phyloP scores from a whole-genome alignment of 2,797 vertebrate genomes.

The Petrocephalus sullivani region DNA sequence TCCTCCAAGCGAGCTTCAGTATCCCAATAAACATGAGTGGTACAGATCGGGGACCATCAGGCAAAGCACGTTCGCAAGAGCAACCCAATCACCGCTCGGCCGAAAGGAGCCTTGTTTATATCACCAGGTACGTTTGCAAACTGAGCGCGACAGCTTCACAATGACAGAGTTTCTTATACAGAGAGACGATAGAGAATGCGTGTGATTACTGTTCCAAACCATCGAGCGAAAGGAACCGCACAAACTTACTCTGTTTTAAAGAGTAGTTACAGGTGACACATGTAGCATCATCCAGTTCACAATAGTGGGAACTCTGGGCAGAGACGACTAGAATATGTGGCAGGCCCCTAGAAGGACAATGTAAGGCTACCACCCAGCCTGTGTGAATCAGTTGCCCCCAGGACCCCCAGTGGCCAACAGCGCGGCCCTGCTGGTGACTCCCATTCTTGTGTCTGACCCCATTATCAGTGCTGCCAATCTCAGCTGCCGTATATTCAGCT shows the following conservation, averaged over 20 bases:
- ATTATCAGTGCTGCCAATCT: constrained; percentile 59
- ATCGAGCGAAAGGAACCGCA: constrained; percentile 38
- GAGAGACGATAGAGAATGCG: not conserved
- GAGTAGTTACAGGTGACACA: not conserved
- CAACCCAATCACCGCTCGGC: not conserved
- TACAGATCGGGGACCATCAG: constrained; percentile 2
- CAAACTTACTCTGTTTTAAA: constrained; percentile 27
- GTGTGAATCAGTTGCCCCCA: constrained; percentile 49
- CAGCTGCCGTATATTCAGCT: constrained; percentile 33
- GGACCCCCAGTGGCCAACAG: constrained; percentile 35
- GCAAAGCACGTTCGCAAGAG: not conserved
- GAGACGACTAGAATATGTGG: constrained; percentile 34
- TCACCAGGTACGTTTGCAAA: constrained; percentile 26
- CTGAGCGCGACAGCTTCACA: constrained; percentile 23
- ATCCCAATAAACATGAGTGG: not conserved
- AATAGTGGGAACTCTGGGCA: constrained; percentile 56
- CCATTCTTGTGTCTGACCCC: constrained; percentile 59
- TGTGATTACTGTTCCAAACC: not conserved
- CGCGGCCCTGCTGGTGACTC: constrained; percentile 52
- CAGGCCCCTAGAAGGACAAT: constrained; percentile 53
- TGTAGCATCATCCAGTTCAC: constrained; percentile 32
- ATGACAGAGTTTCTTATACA: constrained; percentile 22
- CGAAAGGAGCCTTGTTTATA: constrained; percentile 20
- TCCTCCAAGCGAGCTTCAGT: not conserved
- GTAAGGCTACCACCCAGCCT: constrained; percentile 55